Conservation (phyloP, 2,888 invertebrate genomes). For the Mycalesis mineus region DNA sequence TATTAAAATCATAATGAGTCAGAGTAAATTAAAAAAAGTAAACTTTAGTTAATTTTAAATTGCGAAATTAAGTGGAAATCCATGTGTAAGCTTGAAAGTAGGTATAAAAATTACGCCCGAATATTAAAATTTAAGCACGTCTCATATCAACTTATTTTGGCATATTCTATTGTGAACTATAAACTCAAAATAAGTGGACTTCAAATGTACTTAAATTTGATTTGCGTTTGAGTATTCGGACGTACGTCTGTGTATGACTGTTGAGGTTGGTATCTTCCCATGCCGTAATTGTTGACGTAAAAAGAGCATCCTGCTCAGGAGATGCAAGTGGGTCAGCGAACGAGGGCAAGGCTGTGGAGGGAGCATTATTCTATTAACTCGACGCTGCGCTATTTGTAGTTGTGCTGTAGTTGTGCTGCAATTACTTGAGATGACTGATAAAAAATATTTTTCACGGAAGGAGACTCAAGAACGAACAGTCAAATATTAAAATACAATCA, state of each 20-base stretch:
- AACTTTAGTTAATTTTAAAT: neutral
- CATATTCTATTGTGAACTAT: too few species aligned
- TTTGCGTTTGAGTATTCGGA: too few species aligned
- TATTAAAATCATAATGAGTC: neutral
- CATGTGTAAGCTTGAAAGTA: too few species aligned
- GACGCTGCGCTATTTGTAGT: slow-evolving; percentile 31
- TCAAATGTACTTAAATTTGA: too few species aligned
- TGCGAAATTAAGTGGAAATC: neutral
- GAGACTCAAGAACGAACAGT: neutral
- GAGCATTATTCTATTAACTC: slow-evolving; percentile 72
- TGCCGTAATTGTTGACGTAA: slow-evolving; percentile 30
- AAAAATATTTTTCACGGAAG: neutral
- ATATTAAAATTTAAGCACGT: too few species aligned
- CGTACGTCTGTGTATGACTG: neutral
- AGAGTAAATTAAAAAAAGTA: neutral
- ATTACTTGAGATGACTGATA: slow-evolving; percentile 18
- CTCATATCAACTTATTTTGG: too few species aligned
- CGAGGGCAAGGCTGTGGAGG: slow-evolving; percentile 66
- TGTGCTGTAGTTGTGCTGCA: slow-evolving; percentile 22
- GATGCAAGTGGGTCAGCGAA: slow-evolving; percentile 59
- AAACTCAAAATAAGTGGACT: too few species aligned
- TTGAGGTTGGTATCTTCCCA: slow-evolving; percentile 12
- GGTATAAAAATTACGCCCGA: too few species aligned
- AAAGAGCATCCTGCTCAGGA: slow-evolving; percentile 64
- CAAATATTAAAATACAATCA: neutral